Evolutionary conservation across 2,113 vertebrate species (phyloP).

Genomic region (Marcusenius ussheri): DNA sequence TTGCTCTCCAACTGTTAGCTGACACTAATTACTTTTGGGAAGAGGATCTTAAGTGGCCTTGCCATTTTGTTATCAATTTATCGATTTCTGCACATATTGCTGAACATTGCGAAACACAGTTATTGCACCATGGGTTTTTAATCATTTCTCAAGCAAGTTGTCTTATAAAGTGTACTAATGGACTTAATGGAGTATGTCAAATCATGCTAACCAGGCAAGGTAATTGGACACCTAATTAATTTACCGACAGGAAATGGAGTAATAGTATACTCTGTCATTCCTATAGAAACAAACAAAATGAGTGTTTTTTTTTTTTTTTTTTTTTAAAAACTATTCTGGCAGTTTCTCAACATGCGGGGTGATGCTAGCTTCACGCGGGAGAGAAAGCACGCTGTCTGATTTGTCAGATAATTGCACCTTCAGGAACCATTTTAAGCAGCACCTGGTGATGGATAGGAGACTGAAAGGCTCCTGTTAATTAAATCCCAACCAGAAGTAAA

Average conservation of each 20-base stretch:
- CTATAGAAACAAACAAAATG: constrained; percentile 45
- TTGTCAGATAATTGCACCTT: neutral
- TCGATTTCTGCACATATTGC: constrained; percentile 27
- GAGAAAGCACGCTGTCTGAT: neutral
- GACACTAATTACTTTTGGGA: neutral
- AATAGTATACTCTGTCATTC: constrained; percentile 36
- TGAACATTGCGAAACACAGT: constrained; percentile 44
- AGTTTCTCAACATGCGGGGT: neutral
- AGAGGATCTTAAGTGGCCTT: neutral
- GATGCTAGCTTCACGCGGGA: neutral
- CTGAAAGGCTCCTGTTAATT: neutral
- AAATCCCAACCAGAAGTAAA: neutral
- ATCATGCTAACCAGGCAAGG: constrained; percentile 58
- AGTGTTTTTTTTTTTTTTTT: neutral
- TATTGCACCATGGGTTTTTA: constrained; percentile 35
- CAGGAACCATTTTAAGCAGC: neutral
- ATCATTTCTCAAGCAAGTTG: constrained; percentile 40
- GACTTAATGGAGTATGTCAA: constrained; percentile 52
- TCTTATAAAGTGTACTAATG: constrained; percentile 51
- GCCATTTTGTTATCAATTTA: neutral
- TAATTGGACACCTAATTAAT: constrained; percentile 63
- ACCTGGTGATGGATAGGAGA: neutral
- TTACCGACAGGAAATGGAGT: constrained; percentile 50
- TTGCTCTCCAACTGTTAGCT: neutral
- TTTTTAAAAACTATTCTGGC: neutral